phyloP scores from a whole-genome alignment of 2,797 vertebrate genomes.

The Myoxocephalus aenaeus region DNA sequence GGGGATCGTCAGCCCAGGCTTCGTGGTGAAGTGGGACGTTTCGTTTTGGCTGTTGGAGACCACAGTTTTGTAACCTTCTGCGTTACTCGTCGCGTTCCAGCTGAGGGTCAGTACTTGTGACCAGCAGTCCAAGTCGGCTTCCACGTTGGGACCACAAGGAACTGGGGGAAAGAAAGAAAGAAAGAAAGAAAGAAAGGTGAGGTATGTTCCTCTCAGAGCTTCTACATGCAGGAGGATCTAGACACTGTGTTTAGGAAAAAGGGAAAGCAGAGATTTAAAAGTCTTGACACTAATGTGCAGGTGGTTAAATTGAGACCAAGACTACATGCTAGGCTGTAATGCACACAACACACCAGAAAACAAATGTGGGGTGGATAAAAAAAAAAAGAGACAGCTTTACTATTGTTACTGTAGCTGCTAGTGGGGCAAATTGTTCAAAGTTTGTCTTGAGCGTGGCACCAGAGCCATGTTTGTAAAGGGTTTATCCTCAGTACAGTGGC shows the following conservation, averaged over 20 bases:
- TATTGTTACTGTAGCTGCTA: not conserved
- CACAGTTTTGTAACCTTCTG: slow-evolving; percentile 65
- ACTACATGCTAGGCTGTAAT: not conserved
- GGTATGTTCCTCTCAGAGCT: not conserved
- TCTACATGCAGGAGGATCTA: not conserved
- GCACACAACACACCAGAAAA: slow-evolving; percentile 1
- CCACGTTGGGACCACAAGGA: slow-evolving; percentile 81
- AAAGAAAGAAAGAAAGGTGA: not conserved
- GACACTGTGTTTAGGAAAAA: not conserved
- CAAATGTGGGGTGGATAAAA: not conserved
- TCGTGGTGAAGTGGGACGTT: slow-evolving; percentile 63
- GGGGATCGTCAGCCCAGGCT: slow-evolving; percentile 49
- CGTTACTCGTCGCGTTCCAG: slow-evolving; percentile 66
- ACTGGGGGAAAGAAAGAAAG: slow-evolving; percentile 68
- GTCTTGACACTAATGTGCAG: not conserved
- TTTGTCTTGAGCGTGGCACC: slow-evolving; percentile 1
- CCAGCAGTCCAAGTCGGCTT: slow-evolving; percentile 66
- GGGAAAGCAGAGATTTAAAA: not conserved
- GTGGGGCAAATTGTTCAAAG: not conserved
- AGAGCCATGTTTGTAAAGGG: not conserved
- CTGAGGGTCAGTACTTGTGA: slow-evolving; percentile 58
- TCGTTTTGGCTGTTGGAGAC: slow-evolving; percentile 45
- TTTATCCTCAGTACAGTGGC: not conserved
- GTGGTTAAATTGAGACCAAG: not conserved
- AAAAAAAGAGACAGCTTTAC: not conserved